A percentile compares a stretch with the other conserved stretches of the same genome.
Evolutionary conservation across 2,797 vertebrate species (phyloP).

Genomic region (Sciaenops ocellatus): DNA sequence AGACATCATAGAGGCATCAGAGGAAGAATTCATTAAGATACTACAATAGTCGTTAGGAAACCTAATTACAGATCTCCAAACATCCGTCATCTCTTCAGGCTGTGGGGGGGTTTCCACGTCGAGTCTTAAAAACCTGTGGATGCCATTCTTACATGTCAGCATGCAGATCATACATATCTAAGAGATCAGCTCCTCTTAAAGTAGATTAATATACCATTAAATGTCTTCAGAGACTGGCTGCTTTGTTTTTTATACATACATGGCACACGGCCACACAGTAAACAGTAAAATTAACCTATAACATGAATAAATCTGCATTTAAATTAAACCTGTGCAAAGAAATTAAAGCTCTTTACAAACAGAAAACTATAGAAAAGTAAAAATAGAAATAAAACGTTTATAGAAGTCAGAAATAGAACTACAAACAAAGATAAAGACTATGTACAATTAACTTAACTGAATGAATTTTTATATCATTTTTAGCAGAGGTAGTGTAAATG

Average conservation of each 20-base stretch:
- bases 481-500: too few relatives aligned
- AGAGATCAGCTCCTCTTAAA: neutral
- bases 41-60: neutral
- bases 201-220: neutral
- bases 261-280: neutral
- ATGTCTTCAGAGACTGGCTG: neutral
- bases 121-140: neutral
- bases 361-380: too few relatives aligned
- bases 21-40: neutral
- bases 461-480: too few relatives aligned
- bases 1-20: neutral
- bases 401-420: too few relatives aligned
- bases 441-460: too few relatives aligned
- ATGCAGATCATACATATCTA: neutral
- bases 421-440: too few relatives aligned
- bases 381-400: too few relatives aligned
- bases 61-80: neutral
- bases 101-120: neutral
- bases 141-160: constrained; percentile 18
- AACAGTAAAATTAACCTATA: too few relatives aligned
- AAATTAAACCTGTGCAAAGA: too few relatives aligned
- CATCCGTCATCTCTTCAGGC: neutral
- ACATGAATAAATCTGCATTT: too few relatives aligned
- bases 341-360: too few relatives aligned
- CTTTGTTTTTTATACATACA: neutral